Evolutionary conservation across 2,113 vertebrate genomes (phyloP).

Genomic region (Scartelaos histophorus): DNA sequence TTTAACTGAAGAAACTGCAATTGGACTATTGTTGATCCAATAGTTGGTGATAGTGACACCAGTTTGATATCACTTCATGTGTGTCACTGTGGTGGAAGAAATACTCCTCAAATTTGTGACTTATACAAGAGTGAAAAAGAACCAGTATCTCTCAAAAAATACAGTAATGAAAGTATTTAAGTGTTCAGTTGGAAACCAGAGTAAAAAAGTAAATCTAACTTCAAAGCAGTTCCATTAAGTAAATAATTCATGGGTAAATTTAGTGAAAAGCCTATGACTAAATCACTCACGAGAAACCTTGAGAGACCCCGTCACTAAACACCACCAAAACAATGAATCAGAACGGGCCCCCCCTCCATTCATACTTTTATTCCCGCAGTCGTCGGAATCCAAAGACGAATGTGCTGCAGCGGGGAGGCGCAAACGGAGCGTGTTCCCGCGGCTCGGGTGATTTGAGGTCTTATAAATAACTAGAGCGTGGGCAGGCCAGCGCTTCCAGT

Average conservation of each 20-base stretch:
- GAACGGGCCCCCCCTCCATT: not conserved
- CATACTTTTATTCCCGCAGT: not conserved
- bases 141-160: no score
- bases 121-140: no score
- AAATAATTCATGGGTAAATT: not conserved
- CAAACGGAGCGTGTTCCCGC: conserved; percentile 59
- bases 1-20: no score
- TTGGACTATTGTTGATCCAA: no score
- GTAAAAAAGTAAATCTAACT: no score
- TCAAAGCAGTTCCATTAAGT: not conserved
- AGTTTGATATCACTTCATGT: no score
- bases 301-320: no score
- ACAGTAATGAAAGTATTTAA: no score
- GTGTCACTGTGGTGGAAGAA: no score
- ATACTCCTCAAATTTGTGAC: no score
- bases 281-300: not conserved
- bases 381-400: not conserved
- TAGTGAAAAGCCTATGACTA: not conserved
- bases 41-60: no score
- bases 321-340: not conserved
- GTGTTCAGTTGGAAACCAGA: no score
- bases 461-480: conserved; percentile 73
- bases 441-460: conserved; percentile 67
- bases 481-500: conserved; percentile 58
- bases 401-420: conserved; percentile 3